Percentiles rank a stretch among this genome's conserved stretches.
Conservation (phyloP, 2,113 vertebrate species). For the Rattus rattus region DNA sequence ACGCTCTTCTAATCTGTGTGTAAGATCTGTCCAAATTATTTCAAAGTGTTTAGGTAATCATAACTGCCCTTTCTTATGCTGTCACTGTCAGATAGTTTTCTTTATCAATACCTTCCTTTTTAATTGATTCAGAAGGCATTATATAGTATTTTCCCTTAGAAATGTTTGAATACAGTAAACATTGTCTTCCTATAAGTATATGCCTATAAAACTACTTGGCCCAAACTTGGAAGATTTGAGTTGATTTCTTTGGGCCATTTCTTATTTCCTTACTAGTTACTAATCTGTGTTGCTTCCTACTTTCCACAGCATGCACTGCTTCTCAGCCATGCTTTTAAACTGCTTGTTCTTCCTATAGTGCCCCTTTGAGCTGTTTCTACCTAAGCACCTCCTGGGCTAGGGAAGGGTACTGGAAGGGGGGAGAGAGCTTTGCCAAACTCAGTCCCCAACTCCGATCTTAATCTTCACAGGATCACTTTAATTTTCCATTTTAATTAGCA, state of each 20-base stretch:
- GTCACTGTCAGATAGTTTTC: background rate
- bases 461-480: slow-evolving; percentile 1
- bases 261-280: background rate
- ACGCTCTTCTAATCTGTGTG: background rate
- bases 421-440: background rate
- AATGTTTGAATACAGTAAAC: background rate
- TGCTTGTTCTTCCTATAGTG: background rate
- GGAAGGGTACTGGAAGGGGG: no score
- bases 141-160: background rate
- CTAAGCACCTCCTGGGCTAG: background rate
- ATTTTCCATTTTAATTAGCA: background rate
- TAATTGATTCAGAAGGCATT: background rate
- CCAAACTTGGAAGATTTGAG: background rate
- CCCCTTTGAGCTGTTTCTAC: background rate
- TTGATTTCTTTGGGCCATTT: background rate
- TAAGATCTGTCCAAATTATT: background rate
- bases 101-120: background rate
- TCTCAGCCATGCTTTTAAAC: background rate
- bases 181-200: slow-evolving; percentile 7
- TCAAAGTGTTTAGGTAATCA: slow-evolving; percentile 2
- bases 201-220: background rate
- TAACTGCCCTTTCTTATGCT: slow-evolving; percentile 20
- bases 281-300: background rate
- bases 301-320: background rate
- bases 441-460: background rate